Conservation (phyloP, 2,797 vertebrate genomes). For the Morelia viridis region DNA sequence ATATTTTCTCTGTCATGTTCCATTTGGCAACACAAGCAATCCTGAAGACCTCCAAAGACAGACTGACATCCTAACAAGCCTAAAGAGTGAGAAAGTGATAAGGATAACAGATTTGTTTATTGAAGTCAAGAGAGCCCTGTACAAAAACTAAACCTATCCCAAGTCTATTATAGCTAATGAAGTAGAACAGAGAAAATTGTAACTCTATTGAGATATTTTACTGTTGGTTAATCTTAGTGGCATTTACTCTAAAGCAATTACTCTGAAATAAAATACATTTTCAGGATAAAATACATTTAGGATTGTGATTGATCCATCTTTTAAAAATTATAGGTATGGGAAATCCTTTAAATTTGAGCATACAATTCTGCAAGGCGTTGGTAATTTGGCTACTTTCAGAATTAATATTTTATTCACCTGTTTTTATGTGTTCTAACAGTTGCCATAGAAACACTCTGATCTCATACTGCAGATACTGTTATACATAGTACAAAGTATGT, state of each 20-base stretch:
- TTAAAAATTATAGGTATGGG: background rate
- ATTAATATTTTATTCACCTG: conserved; percentile 37
- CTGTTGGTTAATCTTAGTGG: background rate
- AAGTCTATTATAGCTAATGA: background rate
- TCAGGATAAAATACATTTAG: background rate
- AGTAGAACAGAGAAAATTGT: background rate
- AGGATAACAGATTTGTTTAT: background rate
- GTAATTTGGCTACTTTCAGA: conserved; percentile 26
- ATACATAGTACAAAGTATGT: background rate
- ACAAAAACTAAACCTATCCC: background rate
- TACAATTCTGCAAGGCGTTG: background rate
- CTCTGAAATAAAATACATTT: background rate
- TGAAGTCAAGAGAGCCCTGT: background rate
- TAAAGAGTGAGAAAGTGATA: background rate
- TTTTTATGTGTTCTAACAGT: conserved; percentile 38
- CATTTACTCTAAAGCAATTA: background rate
- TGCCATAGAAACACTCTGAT: conserved; percentile 69
- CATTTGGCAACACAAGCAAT: conserved; percentile 12
- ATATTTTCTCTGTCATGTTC: conserved; percentile 8
- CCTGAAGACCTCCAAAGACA: conserved; percentile 1
- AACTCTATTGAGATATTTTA: background rate
- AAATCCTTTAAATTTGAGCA: background rate
- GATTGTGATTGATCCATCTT: background rate
- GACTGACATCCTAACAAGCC: background rate
- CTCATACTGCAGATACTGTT: conserved; percentile 57